Evolutionary conservation across 2,797 vertebrate genomes (phyloP).

Genomic region (Perodicticus potto): DNA sequence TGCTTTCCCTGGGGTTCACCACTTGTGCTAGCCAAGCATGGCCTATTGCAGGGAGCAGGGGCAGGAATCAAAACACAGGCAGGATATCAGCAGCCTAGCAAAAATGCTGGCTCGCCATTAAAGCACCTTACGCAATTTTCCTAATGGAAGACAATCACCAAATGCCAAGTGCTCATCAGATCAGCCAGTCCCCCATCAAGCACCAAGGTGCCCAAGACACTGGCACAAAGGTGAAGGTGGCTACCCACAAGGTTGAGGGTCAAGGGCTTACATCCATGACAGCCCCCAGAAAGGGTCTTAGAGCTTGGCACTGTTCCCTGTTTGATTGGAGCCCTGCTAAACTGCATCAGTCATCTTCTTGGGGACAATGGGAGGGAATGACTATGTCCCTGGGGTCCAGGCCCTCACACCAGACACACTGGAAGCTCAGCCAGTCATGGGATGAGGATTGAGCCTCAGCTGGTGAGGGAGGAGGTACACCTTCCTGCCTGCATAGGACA

Average conservation of each 20-base stretch:
- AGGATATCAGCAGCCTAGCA: neutral
- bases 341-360: neutral
- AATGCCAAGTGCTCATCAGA: neutral
- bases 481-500: neutral
- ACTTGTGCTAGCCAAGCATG: neutral
- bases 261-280: neutral
- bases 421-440: neutral
- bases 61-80: neutral
- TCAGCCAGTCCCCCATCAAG: neutral
- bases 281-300: neutral
- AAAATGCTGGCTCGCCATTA: neutral
- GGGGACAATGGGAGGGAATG: neutral
- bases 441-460: neutral
- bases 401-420: neutral
- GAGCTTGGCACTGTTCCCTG: neutral
- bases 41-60: neutral
- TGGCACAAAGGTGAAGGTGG: neutral
- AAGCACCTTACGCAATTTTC: neutral
- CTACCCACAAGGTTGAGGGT: neutral
- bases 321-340: neutral
- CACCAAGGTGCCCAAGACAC: neutral
- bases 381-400: neutral
- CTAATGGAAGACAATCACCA: constrained; percentile 5
- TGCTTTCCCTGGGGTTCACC: fast-evolving
- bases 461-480: neutral